Percentiles rank a stretch among this genome's conserved stretches.
phyloP scores from a whole-genome alignment of 2,113 vertebrate species.

The Raja brachyura region DNA sequence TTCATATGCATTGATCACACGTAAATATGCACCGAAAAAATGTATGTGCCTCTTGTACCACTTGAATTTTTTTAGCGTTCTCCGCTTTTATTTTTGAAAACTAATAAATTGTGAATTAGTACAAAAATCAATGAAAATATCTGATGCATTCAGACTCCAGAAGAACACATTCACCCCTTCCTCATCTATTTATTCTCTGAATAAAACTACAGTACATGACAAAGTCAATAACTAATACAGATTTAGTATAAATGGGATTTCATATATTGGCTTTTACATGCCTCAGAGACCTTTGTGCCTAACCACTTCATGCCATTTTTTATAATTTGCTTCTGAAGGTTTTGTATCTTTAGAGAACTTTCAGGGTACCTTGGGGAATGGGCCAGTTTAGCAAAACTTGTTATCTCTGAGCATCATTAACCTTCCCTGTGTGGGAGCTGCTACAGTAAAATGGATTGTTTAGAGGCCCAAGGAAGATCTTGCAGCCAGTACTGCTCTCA shows the following conservation, averaged over 20 bases:
- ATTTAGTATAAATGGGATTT: slow-evolving; percentile 42
- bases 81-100: not conserved
- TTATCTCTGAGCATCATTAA: slow-evolving; percentile 44
- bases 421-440: not conserved
- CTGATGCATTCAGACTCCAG: not conserved
- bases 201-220: slow-evolving; percentile 35
- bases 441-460: not conserved
- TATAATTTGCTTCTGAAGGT: slow-evolving; percentile 45
- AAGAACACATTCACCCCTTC: not conserved
- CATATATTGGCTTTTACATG: slow-evolving; percentile 39
- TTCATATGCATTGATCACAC: not conserved
- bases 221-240: slow-evolving; percentile 44
- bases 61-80: not conserved
- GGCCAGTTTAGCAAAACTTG: slow-evolving; percentile 39
- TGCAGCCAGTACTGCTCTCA: not conserved
- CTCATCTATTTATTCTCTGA: not conserved
- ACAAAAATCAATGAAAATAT: slow-evolving; percentile 8
- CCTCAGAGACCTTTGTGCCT: slow-evolving; percentile 41
- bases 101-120: slow-evolving; percentile 8
- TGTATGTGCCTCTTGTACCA: not conserved
- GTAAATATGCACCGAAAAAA: not conserved
- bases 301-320: slow-evolving; percentile 12
- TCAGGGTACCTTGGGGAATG: slow-evolving; percentile 42
- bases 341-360: slow-evolving; percentile 46
- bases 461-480: not conserved